Percentiles rank a stretch among this genome's conserved stretches.
phyloP scores from a whole-genome alignment of 1,140 invertebrate species.

The Eufriesea mexicana region DNA sequence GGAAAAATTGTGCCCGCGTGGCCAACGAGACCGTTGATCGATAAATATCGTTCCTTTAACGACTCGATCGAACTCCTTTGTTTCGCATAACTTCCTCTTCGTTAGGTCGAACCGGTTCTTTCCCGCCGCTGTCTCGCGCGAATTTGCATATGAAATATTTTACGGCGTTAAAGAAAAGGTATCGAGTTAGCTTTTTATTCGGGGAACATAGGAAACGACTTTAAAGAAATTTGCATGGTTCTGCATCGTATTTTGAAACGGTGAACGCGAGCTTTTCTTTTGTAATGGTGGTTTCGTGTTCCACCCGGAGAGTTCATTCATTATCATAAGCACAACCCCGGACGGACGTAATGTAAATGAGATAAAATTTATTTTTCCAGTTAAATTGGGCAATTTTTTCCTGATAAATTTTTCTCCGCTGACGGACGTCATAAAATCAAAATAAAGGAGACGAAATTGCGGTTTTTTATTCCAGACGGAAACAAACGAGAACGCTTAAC shows the following conservation, averaged over 20 bases:
- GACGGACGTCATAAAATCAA: no score
- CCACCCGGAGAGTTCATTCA: background rate
- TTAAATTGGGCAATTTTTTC: background rate
- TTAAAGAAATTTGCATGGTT: background rate
- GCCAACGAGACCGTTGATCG: background rate
- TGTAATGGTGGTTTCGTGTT: background rate
- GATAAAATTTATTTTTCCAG: background rate
- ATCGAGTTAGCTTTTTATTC: background rate
- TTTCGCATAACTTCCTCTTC: no score
- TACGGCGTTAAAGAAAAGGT: no score
- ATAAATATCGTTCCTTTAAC: background rate
- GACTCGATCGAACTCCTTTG: no score
- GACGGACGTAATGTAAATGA: background rate
- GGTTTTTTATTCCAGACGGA: background rate
- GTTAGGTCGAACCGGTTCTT: background rate
- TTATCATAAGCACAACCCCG: background rate
- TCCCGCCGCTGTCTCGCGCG: accelerated
- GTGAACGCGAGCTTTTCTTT: background rate
- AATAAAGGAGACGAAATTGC: no score
- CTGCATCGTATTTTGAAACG: background rate
- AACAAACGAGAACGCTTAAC: background rate
- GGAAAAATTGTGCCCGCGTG: background rate
- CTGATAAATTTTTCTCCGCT: background rate
- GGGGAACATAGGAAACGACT: background rate
- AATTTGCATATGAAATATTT: no score